These are phyloP conservation scores for Agapetus fuscipes DNA, from an alignment of 2,888 invertebrate species.

Conservation along the genomic window DNA sequence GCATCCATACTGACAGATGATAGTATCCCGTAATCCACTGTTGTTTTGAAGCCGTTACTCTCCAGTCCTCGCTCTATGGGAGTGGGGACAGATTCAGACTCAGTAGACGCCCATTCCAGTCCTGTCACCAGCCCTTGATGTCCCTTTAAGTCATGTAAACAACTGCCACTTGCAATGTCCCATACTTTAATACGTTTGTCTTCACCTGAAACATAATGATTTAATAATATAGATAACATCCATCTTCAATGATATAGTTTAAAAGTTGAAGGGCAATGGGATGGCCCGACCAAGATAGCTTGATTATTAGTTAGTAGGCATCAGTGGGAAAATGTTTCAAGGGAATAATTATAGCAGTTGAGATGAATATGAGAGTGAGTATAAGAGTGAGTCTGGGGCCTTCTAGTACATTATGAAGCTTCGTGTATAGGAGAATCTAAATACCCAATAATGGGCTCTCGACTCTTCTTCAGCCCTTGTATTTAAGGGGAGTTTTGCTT, in stretches of 20 bases:
- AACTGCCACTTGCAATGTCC: conserved; percentile 58
- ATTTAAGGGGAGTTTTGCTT: too few relatives aligned
- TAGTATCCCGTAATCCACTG: conserved; percentile 45
- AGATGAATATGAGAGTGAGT: too few relatives aligned
- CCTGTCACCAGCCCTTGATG: conserved; percentile 53
- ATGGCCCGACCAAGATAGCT: too few relatives aligned
- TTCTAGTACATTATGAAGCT: too few relatives aligned
- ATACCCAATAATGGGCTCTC: too few relatives aligned
- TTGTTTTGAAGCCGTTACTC: conserved; percentile 31
- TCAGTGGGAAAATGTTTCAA: too few relatives aligned
- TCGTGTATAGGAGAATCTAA: too few relatives aligned
- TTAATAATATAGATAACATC: conserved; percentile 2
- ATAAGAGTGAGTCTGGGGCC: too few relatives aligned
- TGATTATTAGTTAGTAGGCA: too few relatives aligned
- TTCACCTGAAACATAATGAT: conserved; percentile 40
- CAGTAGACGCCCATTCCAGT: conserved; percentile 47
- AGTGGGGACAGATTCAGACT: conserved; percentile 26
- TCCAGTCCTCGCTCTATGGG: conserved; percentile 25
- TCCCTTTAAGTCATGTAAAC: conserved; percentile 54
- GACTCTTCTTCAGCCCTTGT: too few relatives aligned
- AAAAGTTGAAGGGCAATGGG: conserved; percentile 1
- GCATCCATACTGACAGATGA: conserved; percentile 62
- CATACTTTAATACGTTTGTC: conserved; percentile 62
- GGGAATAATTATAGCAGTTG: too few relatives aligned
- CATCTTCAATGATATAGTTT: too few relatives aligned